Evolutionary conservation across 2,888 invertebrate genomes (phyloP).

Genomic region (Pseudoips prasinana): DNA sequence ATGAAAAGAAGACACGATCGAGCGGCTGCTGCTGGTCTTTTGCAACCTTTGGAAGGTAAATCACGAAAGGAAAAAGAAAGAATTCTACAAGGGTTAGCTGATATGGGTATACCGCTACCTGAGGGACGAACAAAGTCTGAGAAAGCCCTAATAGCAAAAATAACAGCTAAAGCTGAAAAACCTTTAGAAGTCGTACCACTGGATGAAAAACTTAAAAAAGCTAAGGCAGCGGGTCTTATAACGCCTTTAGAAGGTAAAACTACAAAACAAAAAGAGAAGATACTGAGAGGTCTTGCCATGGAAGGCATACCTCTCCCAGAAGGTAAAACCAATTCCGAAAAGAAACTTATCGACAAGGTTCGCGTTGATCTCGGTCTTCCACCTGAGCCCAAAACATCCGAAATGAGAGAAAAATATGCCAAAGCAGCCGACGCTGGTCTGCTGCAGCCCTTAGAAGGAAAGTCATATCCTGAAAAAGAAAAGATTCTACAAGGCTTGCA

Average conservation of each 20-base stretch:
- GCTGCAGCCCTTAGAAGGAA: conserved; percentile 25
- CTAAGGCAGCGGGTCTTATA: conserved; percentile 9
- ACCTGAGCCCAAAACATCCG: conserved; percentile 13
- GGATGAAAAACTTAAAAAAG: conserved; percentile 22
- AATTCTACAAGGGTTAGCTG: too few relatives aligned
- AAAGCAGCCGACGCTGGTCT: conserved; percentile 32
- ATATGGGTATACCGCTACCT: too few relatives aligned
- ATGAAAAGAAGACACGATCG: conserved; percentile 2
- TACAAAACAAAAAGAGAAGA: conserved; percentile 30
- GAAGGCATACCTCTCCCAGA: conserved; percentile 35
- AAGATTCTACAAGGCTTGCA: conserved; percentile 26
- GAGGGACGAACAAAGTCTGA: conserved; percentile 23
- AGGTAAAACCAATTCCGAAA: conserved; percentile 32
- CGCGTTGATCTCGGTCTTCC: conserved; percentile 26
- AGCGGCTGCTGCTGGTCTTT: conserved; percentile 21
- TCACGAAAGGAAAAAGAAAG: too few relatives aligned
- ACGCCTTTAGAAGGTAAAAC: conserved; percentile 31
- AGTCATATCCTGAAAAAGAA: conserved; percentile 29
- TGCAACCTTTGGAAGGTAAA: too few relatives aligned
- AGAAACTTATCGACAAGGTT: conserved; percentile 16
- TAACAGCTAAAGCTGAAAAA: neutral
- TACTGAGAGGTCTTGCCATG: conserved; percentile 25
- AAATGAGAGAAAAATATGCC: conserved; percentile 26
- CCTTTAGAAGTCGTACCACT: conserved; percentile 1
- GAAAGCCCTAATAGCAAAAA: conserved; percentile 13